These are phyloP conservation scores for Glyphotaelius pellucidus DNA, from an alignment of 2,888 invertebrate species.

Conservation along the genomic window DNA sequence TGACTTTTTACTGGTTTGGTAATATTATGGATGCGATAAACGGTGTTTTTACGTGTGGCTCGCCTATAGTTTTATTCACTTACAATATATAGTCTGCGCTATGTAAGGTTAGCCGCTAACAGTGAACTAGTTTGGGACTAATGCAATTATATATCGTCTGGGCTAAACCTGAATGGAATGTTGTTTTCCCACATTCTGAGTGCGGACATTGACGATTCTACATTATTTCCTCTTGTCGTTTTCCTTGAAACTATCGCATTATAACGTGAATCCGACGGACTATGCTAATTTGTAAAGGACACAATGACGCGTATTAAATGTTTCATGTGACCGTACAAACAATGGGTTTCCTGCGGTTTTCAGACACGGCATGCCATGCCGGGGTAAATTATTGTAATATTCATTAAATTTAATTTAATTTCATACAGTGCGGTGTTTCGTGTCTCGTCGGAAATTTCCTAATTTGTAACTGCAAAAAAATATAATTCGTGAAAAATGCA, in stretches of 20 bases:
- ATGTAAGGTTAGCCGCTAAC: conserved; percentile 13
- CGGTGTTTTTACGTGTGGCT: neutral
- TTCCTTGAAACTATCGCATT: neutral
- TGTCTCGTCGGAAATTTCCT: neutral
- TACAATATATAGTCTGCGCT: neutral
- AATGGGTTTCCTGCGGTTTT: neutral
- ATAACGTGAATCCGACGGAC: neutral
- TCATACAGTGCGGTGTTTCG: neutral
- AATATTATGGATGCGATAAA: neutral
- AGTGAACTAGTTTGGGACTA: neutral
- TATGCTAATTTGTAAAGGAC: neutral
- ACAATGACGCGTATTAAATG: neutral
- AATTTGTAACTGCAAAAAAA: neutral
- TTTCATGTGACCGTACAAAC: neutral
- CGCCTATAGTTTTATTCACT: neutral
- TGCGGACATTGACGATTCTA: conserved; percentile 3
- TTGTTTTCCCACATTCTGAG: neutral
- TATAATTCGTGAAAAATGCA: neutral
- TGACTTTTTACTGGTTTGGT: conserved; percentile 9
- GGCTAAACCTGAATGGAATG: conserved; percentile 11
- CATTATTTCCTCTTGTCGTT: neutral
- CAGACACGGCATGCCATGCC: neutral
- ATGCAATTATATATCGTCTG: conserved; percentile 7
- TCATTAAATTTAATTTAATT: neutral
- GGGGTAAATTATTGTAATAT: neutral